Conservation (phyloP, 1,140 invertebrate genomes). For the Sminthurides bifidus region DNA sequence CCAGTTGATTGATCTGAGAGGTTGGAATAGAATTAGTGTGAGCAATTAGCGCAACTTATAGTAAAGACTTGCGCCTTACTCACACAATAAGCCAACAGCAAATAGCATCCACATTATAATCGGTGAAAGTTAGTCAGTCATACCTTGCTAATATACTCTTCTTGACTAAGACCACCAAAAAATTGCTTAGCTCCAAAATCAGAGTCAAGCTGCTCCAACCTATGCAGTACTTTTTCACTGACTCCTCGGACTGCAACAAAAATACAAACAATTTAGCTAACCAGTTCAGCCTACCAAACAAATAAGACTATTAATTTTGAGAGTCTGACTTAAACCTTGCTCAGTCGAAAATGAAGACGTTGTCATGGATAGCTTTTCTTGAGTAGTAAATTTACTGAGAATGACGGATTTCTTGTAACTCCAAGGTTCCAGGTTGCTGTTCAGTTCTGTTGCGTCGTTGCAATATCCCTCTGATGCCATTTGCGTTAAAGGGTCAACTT, state of each 20-base stretch:
- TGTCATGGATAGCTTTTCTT: slow-evolving; percentile 78
- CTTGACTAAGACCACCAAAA: slow-evolving; percentile 70
- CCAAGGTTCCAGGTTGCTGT: slow-evolving; percentile 60
- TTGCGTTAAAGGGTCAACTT: slow-evolving; percentile 52
- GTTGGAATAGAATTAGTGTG: not conserved
- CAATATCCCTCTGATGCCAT: slow-evolving; percentile 47
- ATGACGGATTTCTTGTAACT: slow-evolving; percentile 54
- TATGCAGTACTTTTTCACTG: slow-evolving; percentile 80
- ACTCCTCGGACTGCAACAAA: slow-evolving; percentile 36
- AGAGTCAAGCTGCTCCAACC: slow-evolving; percentile 84
- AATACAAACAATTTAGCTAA: not conserved
- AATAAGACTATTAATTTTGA: not conserved
- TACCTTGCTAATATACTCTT: slow-evolving; percentile 57
- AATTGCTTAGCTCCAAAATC: slow-evolving; percentile 80
- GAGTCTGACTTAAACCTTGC: slow-evolving; percentile 46
- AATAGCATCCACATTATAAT: not conserved
- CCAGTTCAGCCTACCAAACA: not conserved
- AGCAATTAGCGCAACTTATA: not conserved
- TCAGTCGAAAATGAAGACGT: slow-evolving; percentile 65
- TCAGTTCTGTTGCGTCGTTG: slow-evolving; percentile 18
- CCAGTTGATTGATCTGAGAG: slow-evolving; percentile 73
- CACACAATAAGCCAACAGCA: not conserved
- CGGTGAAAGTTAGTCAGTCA: not conserved
- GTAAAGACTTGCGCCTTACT: not conserved
- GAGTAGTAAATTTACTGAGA: slow-evolving; percentile 77